Base-by-base conservation (phyloP, 2,113 vertebrate species). In the Pitta sordida region DNA sequence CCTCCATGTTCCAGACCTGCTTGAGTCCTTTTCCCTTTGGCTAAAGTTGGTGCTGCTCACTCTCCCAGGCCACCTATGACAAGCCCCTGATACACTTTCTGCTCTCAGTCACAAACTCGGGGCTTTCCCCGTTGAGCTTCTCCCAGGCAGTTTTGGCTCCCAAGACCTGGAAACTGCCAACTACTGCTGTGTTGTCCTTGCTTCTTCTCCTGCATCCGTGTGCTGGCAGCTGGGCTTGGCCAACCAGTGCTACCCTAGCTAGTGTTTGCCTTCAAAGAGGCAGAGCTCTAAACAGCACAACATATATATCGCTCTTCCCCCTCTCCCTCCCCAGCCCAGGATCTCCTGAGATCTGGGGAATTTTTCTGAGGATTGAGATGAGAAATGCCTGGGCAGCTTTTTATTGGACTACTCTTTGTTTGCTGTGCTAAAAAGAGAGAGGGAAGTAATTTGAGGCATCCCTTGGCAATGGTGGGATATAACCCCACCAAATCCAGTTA, bases 401-500 rank as follows among this genome's bases (percentile, higher is more conserved):
- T 23, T 27, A 13, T 74, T 32, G 86, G 65, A 51, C 36, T 26
- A 16, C 29, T 55, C 41, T 68, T 79, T 64, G 29, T 86, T 79
- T 74, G 69, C 43, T 77, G 26, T 43, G 59, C 64, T 62, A 32
- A 64, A 84, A 84, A 68, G 15, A 26, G 24, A 86, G 46, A 73
- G 26, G 43, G 18, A 41, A 13, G 12, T 11, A 64, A 26, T 92
- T 82, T 52, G 32, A 37, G 39, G 21, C 9, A n/a, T 17, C 62
- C 51, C 60, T 68, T 5, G 12, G 69, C 30, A 68, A 53, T 0
- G 4, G 22, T 46, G 39, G 44, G 32, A 58, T 34, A 44, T 10
- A 52, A 48, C 7, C 7, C 6, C 37, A 41, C 13, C 16, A 59
- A 65, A 27, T 55, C 24, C 4, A 7, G 13, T 37, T 0, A 0